Base-by-base conservation (phyloP, 1,140 invertebrate species). In the Macrobrachium rosenbergii region DNA sequence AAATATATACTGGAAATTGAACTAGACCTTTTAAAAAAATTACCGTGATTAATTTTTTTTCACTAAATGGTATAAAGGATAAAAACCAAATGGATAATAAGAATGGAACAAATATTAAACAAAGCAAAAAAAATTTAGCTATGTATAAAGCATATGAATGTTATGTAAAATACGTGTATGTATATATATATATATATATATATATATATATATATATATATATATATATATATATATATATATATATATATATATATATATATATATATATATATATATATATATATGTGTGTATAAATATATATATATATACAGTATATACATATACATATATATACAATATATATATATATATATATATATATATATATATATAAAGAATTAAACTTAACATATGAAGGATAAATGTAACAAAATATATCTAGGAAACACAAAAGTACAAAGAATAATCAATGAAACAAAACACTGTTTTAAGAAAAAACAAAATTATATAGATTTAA, bases 171-270 rank as follows among this genome's bases (percentile, higher is more conserved):
- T 69, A 21, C 19, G 6, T 21, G 6, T 69, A 17, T 69, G 6
- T 69, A 17, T 69, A 1, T 69, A 1, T 69, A 17, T 69, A 17
- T 69, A 17, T 69, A 17, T 69, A 17, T 69, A 17, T 17, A 11
- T 69, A 69, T 69, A 0, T 69, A 69, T 69, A 69, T 69, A 69
- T 69, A 69, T 69, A 69, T 69, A 69, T n/a, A 69, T 69, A 69
- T 69, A 69, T 69, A 69, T 69, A 69, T 69, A 69, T 69, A 69
- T 69, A n/a, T 69, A 69, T 69, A n/a, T 69, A 69, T 69, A 69
- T 69, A n/a, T 69, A 69, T 69, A 69, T 69, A 69, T 69, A 69
- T 69, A 23, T 69, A 69, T 69, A 16, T 69, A 69, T 69, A 21
- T 69, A 69, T 69, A 5, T 69, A 69, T 69, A 16, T 69, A 69